phyloP scores from a whole-genome alignment of 30 jellyfish, hydroid and myxozoan species.

The Aurelia sp. region DNA sequence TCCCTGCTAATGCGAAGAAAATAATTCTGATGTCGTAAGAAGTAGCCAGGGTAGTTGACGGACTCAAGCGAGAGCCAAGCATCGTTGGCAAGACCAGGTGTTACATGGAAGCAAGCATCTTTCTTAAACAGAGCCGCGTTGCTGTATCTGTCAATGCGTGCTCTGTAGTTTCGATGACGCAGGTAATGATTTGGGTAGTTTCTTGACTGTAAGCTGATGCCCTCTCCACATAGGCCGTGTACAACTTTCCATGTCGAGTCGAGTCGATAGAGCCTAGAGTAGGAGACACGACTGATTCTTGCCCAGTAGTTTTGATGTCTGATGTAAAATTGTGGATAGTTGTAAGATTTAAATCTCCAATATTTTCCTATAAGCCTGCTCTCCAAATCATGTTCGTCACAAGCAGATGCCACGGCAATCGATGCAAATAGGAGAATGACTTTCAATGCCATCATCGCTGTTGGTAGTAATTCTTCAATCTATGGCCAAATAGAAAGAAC shows the following conservation, averaged over 20 bases:
- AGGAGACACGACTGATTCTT: background rate
- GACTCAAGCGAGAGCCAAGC: slow-evolving; percentile 15
- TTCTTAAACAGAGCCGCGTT: background rate
- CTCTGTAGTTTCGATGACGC: slow-evolving; percentile 3
- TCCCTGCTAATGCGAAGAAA: too few species aligned
- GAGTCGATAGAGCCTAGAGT: background rate
- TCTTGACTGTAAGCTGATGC: slow-evolving; percentile 24
- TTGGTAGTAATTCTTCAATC: too few species aligned
- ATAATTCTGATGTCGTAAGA: slow-evolving; percentile 16
- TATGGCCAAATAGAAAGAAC: too few species aligned
- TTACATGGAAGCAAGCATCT: slow-evolving; percentile 16
- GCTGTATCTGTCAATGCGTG: background rate
- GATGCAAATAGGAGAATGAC: too few species aligned
- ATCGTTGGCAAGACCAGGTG: slow-evolving; percentile 22
- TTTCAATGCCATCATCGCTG: too few species aligned
- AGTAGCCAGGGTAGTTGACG: slow-evolving; percentile 2
- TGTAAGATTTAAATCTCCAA: background rate
- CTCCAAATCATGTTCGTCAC: background rate
- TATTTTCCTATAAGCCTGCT: background rate
- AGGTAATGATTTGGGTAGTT: slow-evolving; percentile 15
- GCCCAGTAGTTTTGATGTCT: slow-evolving; percentile 1
- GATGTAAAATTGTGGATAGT: background rate
- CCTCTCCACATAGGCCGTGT: slow-evolving; percentile 34
- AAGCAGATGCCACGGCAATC: too few species aligned
- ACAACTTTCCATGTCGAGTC: slow-evolving; percentile 24